Evolutionary conservation across 2,797 vertebrate species (phyloP).

Genomic region (Etheostoma nigrum): DNA sequence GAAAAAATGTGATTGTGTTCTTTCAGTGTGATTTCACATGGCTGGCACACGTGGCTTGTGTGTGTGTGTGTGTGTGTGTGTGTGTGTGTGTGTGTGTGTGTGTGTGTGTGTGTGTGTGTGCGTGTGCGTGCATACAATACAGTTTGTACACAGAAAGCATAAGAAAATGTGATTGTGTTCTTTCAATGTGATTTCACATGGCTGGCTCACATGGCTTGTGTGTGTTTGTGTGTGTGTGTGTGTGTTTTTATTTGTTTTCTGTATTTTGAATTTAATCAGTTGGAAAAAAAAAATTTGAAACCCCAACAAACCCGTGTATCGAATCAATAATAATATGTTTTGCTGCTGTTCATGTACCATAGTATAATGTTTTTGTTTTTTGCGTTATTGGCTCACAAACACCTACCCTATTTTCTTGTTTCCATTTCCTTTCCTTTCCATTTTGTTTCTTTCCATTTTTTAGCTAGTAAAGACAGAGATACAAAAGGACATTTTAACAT

Average conservation of each 20-base stretch:
- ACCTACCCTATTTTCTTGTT: neutral
- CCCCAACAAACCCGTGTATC: conserved; percentile 1
- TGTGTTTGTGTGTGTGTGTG: conserved; percentile 11
- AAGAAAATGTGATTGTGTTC: conserved; percentile 44
- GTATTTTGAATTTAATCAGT: conserved; percentile 46
- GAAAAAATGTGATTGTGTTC: conserved; percentile 44
- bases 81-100: neutral
- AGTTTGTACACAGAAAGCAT: conserved; percentile 25
- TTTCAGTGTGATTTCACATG: conserved; percentile 47
- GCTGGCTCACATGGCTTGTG: conserved; percentile 12
- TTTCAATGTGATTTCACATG: conserved; percentile 49
- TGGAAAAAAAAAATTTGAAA: conserved; percentile 28
- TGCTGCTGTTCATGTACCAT: conserved; percentile 9
- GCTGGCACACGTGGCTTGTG: conserved; percentile 5
- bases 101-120: conserved; percentile 8
- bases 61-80: conserved; percentile 11
- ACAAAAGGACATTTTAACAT: neutral
- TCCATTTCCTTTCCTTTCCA: too few relatives aligned
- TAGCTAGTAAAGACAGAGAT: neutral
- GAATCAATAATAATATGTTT: conserved; percentile 57
- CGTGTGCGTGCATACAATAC: neutral
- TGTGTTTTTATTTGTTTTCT: conserved; percentile 21
- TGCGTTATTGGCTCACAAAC: conserved; percentile 14
- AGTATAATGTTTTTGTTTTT: conserved; percentile 41
- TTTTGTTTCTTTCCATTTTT: conserved; percentile 2